Evolutionary conservation across 2,797 vertebrate genomes (phyloP), one percentile per base, ranked within the genome.

Genomic region (Enteromius radiatus): DNA sequence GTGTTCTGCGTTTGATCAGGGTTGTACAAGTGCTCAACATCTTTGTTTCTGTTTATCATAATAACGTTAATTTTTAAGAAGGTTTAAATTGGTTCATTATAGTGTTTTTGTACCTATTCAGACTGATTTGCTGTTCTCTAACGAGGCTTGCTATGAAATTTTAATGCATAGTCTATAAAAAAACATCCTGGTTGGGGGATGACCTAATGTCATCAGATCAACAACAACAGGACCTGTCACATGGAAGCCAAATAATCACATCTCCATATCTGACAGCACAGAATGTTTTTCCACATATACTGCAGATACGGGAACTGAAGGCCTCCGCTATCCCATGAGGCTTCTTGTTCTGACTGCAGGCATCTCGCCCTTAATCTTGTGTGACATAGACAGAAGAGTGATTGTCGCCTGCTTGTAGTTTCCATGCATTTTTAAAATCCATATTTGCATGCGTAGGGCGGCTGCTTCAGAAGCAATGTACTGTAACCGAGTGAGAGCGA

Each of bases 381-480:
- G 78, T 56, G 74, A 81, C 61, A 28, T 19, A 69, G 47, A 71
- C 71, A 31, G 67, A 67, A 49, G 74, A 82, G 80, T 84, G 54
- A 54, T 71, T 64, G 73, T 63, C 47, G 33, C 69, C 80, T 69
- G 70, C 56, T 15, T 59, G 80, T 80, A 56, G 69, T 64, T 74
- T 76, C 54, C 43, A 78, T 87, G 69, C 80, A 87, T 86, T 87
- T 89, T 88, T 87, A 28, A 87, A 87, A 76, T 52, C 47, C 65
- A 68, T 82, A 84, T 87, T 87, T 88, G 80, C 81, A 87, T 84
- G 49, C 17, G 9, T 64, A 23, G 75, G 15, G 74, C 26, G 28
- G 28, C 23, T 23, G 43, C 31, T 64, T 77, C 77, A 54, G 26
- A 65, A 75, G 76, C 64, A 33, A 52, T 78, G 84, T 61, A 33